Evolutionary conservation across 92 coral and sea anemone genomes (phyloP), one percentile per base, ranked within the genome.

Genomic region (Bergia sp.): DNA sequence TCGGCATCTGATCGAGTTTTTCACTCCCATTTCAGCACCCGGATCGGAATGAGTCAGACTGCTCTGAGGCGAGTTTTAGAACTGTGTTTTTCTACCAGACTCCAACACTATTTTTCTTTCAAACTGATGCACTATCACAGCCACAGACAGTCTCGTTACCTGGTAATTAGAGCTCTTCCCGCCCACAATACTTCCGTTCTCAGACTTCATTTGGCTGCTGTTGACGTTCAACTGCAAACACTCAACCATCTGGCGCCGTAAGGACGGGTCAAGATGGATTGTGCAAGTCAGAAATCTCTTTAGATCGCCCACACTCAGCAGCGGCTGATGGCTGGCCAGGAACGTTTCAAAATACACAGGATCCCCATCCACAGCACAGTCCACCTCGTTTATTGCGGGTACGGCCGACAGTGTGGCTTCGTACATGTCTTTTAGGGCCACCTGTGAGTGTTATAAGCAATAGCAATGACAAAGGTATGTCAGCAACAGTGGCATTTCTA

Each of bases 311-410:
- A 95, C 92, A 74, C 91, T 95, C 50, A 97, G 86, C 67, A 97
- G 86, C n/a, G 99, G 99, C 66, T 92, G 94, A 77, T 97, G 99
- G 64, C 94, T 96, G 47, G 97, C 93, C 23, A 97, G 94, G 89
- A 96, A 97, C 4, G 99, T 94, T 85, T 97, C 99, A 79, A 97
- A 97, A 88, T 97, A 97, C 90, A 94, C 95, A 38, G 98, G 98
- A 89, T 97, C 99, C 75, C 96, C 98, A 66, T 97, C 99, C 38
- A 97, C 96, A 72, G 98, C 94, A 47, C 98, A 97, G 50, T 97
- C 99, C 37, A 96, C 98, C 76, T 96, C 99, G 86, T 93, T 97
- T 55, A 93, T 90, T 2, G 93, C 95, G 2, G 99, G 99, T 93
- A 97, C 91, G 80, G 97, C 98, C 50, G 98, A 86, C 80, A 94